Evolutionary conservation across 2,888 invertebrate genomes (phyloP), one percentile per base, ranked within the genome.

Genomic region (Sylvicola fuscatus): DNA sequence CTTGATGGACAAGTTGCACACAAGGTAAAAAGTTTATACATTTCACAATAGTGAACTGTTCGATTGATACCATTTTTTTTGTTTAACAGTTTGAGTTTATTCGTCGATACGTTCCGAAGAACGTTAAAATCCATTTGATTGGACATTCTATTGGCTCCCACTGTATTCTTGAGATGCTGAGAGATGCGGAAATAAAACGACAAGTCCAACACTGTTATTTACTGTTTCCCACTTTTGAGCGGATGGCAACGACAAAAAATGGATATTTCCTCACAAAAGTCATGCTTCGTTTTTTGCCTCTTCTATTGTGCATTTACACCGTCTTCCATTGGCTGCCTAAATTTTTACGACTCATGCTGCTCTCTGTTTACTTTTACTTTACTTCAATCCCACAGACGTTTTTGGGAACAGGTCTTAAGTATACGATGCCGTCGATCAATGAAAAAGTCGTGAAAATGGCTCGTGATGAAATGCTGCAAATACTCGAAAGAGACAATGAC

Each of bases 101-200:
- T 38, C 62, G 70, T 44, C 68, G 72, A 44, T 72, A 71, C 50
- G 64, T 89, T 42, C 80, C 84, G 37, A 55, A 64, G 41, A 63
- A 71, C 48, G 70, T 75, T n/a, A 74, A 67, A 50, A 53, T 93
- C 29, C 77, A 86, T 54, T 58, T 92, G 28, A 67, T 92, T 44
- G 89, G 84, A 2, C 92, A 93, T 63, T 92, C 92, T 1, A 83
- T 92, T 48, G 93, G 93, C 3, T 69, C 78, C 36, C 86, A 87
- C 70, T 72, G 89, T 48, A 66, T 74, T 41, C 51, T 87, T 38
- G 75, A 87, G 49, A 51, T 86, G 34, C 49, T 83, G 17, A 66
- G 75, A 43, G 58, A 71, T 41, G 59, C 66, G 4, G 50, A 59
- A 21, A 55, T 80, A 46, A 53, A 64, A 46, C 47, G 58, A 17